These are phyloP conservation scores for Ophion obscuratus DNA, from an alignment of 2,888 invertebrate genomes.

Conservation along the genomic window DNA sequence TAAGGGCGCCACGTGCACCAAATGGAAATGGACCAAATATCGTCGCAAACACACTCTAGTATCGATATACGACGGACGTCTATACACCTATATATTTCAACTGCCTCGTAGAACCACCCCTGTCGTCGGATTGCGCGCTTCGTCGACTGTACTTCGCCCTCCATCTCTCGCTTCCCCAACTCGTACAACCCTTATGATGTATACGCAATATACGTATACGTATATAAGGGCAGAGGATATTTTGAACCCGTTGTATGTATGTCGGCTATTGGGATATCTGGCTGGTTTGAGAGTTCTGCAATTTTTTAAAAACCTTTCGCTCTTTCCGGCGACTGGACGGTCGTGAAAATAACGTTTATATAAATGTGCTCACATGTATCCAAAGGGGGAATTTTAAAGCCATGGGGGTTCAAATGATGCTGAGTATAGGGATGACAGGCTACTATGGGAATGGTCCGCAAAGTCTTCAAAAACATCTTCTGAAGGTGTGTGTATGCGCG, in stretches of 20 bases:
- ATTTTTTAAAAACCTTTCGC: no score
- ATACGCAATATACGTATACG: slow-evolving; percentile 30
- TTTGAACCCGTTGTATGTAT: no score
- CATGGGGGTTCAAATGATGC: no score
- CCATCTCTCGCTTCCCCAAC: slow-evolving; percentile 27
- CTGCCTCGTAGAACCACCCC: slow-evolving; percentile 69
- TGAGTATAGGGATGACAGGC: no score
- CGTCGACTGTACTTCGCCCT: slow-evolving; percentile 57
- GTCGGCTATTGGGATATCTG: not conserved
- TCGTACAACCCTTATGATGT: slow-evolving; percentile 4
- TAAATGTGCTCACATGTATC: no score
- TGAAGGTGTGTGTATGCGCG: no score
- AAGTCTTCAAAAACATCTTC: no score
- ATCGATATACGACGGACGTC: slow-evolving; percentile 80
- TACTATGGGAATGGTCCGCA: no score
- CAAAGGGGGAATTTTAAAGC: no score
- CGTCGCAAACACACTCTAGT: slow-evolving; percentile 81
- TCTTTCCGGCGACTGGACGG: no score
- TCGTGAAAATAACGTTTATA: no score
- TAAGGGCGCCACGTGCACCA: slow-evolving; percentile 83
- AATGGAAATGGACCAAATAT: slow-evolving; percentile 83
- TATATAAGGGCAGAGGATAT: not conserved
- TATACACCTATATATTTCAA: slow-evolving; percentile 68
- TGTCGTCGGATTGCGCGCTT: slow-evolving; percentile 40
- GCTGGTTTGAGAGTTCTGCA: not conserved